phyloP scores from a whole-genome alignment of 2,113 vertebrate species.

The Aegithalos caudatus region DNA sequence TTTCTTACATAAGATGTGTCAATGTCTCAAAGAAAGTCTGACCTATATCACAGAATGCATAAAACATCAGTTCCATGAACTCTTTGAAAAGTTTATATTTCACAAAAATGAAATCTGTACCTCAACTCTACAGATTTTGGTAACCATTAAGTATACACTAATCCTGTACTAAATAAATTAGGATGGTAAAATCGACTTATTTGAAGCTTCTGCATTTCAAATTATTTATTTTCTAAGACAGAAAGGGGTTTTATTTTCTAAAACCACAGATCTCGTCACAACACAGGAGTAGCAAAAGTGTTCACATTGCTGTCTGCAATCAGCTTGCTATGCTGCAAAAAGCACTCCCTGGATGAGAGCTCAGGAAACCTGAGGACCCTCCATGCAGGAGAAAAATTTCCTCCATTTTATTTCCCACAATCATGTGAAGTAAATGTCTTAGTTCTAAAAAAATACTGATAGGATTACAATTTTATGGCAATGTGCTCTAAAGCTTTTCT shows the following conservation, averaged over 20 bases:
- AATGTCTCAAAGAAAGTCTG: background rate
- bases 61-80: background rate
- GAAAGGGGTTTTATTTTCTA: too few relatives aligned
- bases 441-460: background rate
- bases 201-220: background rate
- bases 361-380: background rate
- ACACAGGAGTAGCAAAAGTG: background rate
- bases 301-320: background rate
- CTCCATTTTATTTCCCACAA: background rate
- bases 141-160: background rate
- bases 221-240: background rate
- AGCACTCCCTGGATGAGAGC: background rate
- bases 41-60: background rate
- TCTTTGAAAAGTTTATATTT: background rate
- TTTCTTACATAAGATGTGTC: background rate
- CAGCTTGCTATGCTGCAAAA: background rate
- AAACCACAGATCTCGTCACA: background rate
- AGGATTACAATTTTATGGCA: background rate
- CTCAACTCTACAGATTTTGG: background rate
- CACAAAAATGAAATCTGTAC: background rate
- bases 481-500: background rate
- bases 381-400: background rate
- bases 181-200: background rate
- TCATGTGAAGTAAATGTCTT: background rate
- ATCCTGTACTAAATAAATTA: background rate